phyloP scores from a whole-genome alignment of 1,140 invertebrate species.

The Dryas iulia region DNA sequence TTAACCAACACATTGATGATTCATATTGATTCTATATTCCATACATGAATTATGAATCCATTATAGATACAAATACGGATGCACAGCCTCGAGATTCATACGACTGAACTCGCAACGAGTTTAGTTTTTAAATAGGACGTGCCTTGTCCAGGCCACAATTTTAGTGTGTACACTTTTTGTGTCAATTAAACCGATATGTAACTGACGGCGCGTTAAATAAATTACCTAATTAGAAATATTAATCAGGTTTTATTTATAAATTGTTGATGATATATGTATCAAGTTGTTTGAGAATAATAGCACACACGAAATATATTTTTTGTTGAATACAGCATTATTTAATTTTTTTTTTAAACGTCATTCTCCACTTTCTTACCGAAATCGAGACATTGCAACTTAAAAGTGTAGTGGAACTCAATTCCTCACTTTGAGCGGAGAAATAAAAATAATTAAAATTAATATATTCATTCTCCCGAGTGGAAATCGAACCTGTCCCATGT shows the following conservation, averaged over 20 bases:
- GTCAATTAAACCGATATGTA: not conserved
- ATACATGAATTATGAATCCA: conserved; percentile 2
- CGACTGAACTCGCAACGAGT: not conserved
- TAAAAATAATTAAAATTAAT: no score
- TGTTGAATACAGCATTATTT: no score
- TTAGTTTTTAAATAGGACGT: not conserved
- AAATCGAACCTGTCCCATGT: no score
- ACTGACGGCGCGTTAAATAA: not conserved
- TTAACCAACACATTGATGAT: not conserved
- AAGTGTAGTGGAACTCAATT: no score
- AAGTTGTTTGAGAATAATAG: no score
- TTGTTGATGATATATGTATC: not conserved
- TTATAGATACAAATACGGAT: conserved; percentile 2
- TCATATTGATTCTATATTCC: not conserved
- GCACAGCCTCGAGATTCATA: not conserved
- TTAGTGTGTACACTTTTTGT: not conserved
- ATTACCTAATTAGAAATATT: not conserved
- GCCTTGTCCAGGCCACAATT: not conserved
- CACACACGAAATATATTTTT: no score
- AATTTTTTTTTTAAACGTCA: no score
- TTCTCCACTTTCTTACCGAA: no score
- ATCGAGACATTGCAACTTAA: no score
- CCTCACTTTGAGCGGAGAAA: no score
- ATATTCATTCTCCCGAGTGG: no score
- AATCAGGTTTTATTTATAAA: not conserved